These are phyloP conservation scores for Cyclura pinguis DNA, from an alignment of 2,797 vertebrate genomes.

Conservation along the genomic window DNA sequence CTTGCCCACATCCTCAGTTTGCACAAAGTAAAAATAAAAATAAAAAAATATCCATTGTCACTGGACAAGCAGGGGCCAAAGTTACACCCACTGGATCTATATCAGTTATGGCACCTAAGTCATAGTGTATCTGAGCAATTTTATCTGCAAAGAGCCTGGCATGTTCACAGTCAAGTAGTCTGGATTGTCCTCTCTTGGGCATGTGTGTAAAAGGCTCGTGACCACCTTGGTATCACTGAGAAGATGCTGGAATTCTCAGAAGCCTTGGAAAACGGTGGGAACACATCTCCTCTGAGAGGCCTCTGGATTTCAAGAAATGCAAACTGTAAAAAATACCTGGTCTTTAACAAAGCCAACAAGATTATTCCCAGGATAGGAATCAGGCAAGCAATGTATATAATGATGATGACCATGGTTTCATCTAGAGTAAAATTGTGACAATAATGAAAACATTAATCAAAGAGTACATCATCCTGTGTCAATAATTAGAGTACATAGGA, in stretches of 20 bases:
- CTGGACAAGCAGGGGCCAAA: too few relatives aligned
- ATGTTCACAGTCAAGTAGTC: too few relatives aligned
- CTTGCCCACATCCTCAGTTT: too few relatives aligned
- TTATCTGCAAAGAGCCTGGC: too few relatives aligned
- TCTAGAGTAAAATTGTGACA: slow-evolving; percentile 71
- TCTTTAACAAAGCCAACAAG: slow-evolving; percentile 80
- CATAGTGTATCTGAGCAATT: too few relatives aligned
- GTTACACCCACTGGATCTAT: too few relatives aligned
- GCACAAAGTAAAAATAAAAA: too few relatives aligned
- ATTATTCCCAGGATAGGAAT: slow-evolving; percentile 81
- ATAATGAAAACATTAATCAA: slow-evolving; percentile 23
- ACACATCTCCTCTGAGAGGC: neutral
- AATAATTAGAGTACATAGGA: slow-evolving; percentile 15
- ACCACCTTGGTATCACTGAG: neutral
- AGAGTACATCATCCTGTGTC: slow-evolving; percentile 12
- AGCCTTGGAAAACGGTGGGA: too few relatives aligned
- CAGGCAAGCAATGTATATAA: slow-evolving; percentile 79
- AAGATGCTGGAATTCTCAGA: neutral
- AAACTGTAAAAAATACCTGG: slow-evolving; percentile 80
- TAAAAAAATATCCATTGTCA: too few relatives aligned
- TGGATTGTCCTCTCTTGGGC: too few relatives aligned
- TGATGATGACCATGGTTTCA: slow-evolving; percentile 76
- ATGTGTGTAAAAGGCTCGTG: too few relatives aligned
- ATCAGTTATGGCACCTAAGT: too few relatives aligned
- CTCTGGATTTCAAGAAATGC: neutral